Evolutionary conservation across 2,888 invertebrate species (phyloP).

Genomic region (Helleia helle): DNA sequence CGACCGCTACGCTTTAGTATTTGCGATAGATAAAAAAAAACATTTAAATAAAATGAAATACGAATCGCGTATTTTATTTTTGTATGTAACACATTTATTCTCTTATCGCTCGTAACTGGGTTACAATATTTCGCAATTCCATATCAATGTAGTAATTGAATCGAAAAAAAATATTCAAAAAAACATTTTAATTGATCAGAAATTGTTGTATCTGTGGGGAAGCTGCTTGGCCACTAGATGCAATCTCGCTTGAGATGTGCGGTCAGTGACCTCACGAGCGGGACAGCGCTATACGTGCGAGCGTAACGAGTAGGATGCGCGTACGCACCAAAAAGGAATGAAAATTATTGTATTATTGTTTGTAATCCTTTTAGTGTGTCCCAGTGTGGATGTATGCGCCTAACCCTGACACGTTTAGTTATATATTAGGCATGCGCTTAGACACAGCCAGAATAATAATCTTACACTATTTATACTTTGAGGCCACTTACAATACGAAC

Average conservation of each 20-base stretch:
- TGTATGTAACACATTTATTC: too few relatives aligned
- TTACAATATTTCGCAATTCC: slow-evolving; percentile 39
- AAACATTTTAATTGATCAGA: slow-evolving; percentile 54
- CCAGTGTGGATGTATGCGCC: slow-evolving; percentile 40
- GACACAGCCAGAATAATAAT: slow-evolving; percentile 39
- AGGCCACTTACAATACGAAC: neutral
- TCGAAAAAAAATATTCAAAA: neutral
- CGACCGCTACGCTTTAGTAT: too few relatives aligned
- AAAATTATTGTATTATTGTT: slow-evolving; percentile 67
- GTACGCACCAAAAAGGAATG: slow-evolving; percentile 71
- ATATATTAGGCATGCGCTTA: slow-evolving; percentile 4
- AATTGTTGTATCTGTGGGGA: slow-evolving; percentile 60
- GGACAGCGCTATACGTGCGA: slow-evolving; percentile 42
- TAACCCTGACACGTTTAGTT: slow-evolving; percentile 32
- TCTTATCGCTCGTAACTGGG: slow-evolving; percentile 52
- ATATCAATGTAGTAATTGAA: neutral
- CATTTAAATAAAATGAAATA: too few relatives aligned
- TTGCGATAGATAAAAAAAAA: too few relatives aligned
- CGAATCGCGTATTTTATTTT: too few relatives aligned
- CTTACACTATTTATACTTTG: slow-evolving; percentile 14
- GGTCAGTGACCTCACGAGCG: slow-evolving; percentile 62
- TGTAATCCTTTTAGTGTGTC: slow-evolving; percentile 47
- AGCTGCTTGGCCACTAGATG: slow-evolving; percentile 69
- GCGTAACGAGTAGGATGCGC: slow-evolving; percentile 53
- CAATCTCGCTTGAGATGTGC: slow-evolving; percentile 68